phyloP scores from a whole-genome alignment of 2,113 vertebrate genomes.

The Ptychochromis oligacanthus region DNA sequence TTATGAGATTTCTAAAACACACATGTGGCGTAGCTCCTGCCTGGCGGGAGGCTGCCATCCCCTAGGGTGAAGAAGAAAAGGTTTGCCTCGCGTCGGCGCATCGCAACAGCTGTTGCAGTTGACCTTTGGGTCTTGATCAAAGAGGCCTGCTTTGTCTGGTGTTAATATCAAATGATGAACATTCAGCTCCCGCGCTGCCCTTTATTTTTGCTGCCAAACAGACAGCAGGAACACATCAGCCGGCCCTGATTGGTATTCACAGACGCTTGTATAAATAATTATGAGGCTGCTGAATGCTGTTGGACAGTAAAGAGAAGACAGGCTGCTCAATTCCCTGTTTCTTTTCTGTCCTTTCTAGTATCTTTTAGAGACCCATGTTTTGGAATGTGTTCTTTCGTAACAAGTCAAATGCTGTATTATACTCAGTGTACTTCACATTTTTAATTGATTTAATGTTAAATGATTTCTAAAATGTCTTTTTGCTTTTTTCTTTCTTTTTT shows the following conservation, averaged over 20 bases:
- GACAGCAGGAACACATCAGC: conserved; percentile 56
- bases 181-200: conserved; percentile 56
- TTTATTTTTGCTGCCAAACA: conserved; percentile 65
- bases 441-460: not conserved
- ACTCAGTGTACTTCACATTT: not conserved
- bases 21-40: not conserved
- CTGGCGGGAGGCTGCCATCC: conserved; percentile 16
- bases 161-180: conserved; percentile 75
- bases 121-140: conserved; percentile 78
- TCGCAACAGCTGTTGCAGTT: conserved; percentile 68
- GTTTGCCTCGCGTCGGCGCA: conserved; percentile 15
- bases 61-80: conserved; percentile 47
- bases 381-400: not conserved
- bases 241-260: conserved; percentile 66
- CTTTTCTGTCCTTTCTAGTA: not conserved
- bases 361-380: not conserved
- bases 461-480: too few species aligned
- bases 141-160: conserved; percentile 64
- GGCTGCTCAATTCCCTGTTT: not conserved
- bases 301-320: conserved; percentile 33
- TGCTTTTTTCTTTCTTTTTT: not conserved
- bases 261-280: conserved; percentile 57
- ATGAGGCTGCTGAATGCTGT: conserved; percentile 30
- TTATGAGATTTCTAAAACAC: conserved; percentile 11
- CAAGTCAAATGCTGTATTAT: not conserved